A percentile compares a stretch with the other conserved stretches of the same genome.
These are phyloP conservation scores for Zootoca vivipara DNA, from an alignment of 2,113 vertebrate genomes.

Conservation along the genomic window DNA sequence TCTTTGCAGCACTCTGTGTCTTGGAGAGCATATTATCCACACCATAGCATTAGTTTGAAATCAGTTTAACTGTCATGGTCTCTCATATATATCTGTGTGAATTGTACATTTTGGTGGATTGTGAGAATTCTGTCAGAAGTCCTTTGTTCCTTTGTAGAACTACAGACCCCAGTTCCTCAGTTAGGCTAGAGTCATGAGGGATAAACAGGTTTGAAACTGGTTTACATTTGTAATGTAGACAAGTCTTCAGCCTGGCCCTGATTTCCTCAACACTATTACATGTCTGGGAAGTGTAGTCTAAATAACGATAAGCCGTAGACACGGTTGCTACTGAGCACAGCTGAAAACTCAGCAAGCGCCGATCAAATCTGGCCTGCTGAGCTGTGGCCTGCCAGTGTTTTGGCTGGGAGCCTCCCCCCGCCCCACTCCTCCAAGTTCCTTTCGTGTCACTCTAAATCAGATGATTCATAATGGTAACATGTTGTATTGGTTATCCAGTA, in stretches of 20 bases:
- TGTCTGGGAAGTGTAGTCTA: constrained; percentile 57
- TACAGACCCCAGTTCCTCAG: not conserved
- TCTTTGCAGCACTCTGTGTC: not conserved
- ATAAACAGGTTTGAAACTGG: constrained; percentile 8
- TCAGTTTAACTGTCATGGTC: not conserved
- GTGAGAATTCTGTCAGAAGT: not conserved
- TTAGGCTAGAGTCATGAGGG: too few relatives aligned
- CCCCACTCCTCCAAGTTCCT: constrained; percentile 41
- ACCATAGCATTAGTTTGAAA: not conserved
- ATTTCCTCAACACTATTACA: constrained; percentile 43
- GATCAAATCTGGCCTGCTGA: constrained; percentile 63
- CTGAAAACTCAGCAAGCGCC: constrained; percentile 56
- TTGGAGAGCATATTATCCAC: not conserved
- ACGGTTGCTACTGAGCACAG: constrained; percentile 61
- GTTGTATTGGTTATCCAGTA: constrained; percentile 73
- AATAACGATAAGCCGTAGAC: constrained; percentile 57
- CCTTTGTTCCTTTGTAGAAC: not conserved
- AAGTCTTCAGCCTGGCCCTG: constrained; percentile 28
- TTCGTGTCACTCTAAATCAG: constrained; percentile 70
- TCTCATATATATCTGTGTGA: not conserved
- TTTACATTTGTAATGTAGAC: constrained; percentile 19
- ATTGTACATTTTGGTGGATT: not conserved
- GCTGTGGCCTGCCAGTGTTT: constrained; percentile 64
- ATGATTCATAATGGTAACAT: constrained; percentile 75
- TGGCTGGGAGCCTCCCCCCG: constrained; percentile 59